These are phyloP conservation scores for Zaprionus obscuricornis DNA, from an alignment of 2,888 invertebrate species.

Conservation along the genomic window DNA sequence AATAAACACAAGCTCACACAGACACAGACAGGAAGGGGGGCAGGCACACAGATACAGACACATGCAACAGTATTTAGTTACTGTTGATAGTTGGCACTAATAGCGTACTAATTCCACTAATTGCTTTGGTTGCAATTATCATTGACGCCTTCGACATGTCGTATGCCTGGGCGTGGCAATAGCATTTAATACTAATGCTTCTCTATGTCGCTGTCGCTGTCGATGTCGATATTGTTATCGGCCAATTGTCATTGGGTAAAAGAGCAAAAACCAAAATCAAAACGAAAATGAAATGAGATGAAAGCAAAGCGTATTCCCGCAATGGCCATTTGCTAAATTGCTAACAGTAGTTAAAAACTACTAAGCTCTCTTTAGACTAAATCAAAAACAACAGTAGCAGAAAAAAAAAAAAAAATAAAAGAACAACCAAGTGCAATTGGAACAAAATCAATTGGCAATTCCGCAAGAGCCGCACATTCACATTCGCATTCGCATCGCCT, in stretches of 20 bases:
- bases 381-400: too few species aligned
- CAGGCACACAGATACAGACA: slow-evolving; percentile 10
- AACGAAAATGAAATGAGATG: slow-evolving; percentile 7
- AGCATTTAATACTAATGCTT: neutral
- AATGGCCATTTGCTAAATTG: slow-evolving; percentile 67
- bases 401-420: slow-evolving; percentile 1
- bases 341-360: slow-evolving; percentile 52
- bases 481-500: neutral
- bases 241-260: slow-evolving; percentile 34
- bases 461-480: slow-evolving; percentile 29
- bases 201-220: neutral
- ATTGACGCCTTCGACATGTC: slow-evolving; percentile 55
- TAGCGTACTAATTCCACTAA: slow-evolving; percentile 76
- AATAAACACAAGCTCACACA: slow-evolving; percentile 3
- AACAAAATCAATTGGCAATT: slow-evolving; percentile 72
- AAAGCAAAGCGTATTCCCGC: slow-evolving; percentile 24
- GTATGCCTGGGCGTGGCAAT: slow-evolving; percentile 19
- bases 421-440: slow-evolving; percentile 6
- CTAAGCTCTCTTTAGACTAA: slow-evolving; percentile 32
- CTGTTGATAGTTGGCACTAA: slow-evolving; percentile 73
- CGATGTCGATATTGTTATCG: too few species aligned
- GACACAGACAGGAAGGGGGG: slow-evolving; percentile 9
- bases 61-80: slow-evolving; percentile 9
- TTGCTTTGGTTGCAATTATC: slow-evolving; percentile 77
- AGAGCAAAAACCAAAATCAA: slow-evolving; percentile 45